Conservation (phyloP, 2,888 invertebrate genomes). For the Saturnia japonica region DNA sequence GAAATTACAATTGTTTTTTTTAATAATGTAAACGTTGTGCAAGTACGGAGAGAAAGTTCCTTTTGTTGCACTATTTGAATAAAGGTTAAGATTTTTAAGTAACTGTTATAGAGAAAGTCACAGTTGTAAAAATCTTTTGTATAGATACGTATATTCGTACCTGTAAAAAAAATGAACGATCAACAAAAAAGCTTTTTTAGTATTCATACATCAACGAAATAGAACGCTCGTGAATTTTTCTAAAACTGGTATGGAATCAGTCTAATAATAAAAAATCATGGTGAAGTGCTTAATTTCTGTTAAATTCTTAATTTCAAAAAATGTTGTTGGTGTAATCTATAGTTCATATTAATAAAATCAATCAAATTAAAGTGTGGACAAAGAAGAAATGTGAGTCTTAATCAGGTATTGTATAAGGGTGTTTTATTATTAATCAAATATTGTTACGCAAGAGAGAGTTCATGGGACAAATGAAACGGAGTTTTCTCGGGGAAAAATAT, state of each 20-base stretch:
- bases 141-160: conserved; percentile 27
- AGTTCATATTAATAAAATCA: background rate
- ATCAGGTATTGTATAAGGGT: conserved; percentile 37
- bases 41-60: conserved; percentile 68
- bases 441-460: conserved; percentile 52
- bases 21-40: conserved; percentile 44
- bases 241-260: background rate
- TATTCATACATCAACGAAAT: conserved; percentile 59
- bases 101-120: conserved; percentile 66
- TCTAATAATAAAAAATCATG: background rate
- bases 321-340: background rate
- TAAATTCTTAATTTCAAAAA: background rate
- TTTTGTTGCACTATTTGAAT: conserved; percentile 55
- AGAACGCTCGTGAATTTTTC: conserved; percentile 59
- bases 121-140: conserved; percentile 64
- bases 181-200: conserved; percentile 66
- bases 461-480: conserved; percentile 57
- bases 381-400: background rate
- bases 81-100: conserved; percentile 53
- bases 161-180: conserved; percentile 58
- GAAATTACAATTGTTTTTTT: conserved; percentile 30
- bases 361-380: background rate
- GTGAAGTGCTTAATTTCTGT: conserved; percentile 17
- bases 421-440: conserved; percentile 2
- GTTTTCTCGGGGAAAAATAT: conserved; percentile 63